phyloP scores from a whole-genome alignment of 2,888 invertebrate genomes.

The Lissonota sp. region DNA sequence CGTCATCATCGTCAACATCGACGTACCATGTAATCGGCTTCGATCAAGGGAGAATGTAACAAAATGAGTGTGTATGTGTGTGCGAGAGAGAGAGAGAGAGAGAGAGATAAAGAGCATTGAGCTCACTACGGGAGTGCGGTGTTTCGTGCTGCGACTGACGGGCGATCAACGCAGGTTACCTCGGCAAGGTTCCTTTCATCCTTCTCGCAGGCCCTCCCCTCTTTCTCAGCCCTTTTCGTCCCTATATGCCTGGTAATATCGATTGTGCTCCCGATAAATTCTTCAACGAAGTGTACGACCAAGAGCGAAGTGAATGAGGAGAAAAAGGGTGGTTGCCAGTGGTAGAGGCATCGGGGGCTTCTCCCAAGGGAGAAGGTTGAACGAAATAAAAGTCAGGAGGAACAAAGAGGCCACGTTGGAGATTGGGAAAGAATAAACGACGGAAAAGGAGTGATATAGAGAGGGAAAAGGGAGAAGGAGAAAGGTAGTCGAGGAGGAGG shows the following conservation, averaged over 20 bases:
- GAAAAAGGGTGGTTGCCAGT: not conserved
- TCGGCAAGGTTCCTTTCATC: conserved; percentile 19
- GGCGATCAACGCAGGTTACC: conserved; percentile 47
- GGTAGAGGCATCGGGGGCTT: not conserved
- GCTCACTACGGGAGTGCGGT: conserved; percentile 39
- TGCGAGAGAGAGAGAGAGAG: not conserved
- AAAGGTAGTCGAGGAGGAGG: not conserved
- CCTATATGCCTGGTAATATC: conserved; percentile 41
- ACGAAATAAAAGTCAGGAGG: not conserved
- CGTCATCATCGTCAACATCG: conserved; percentile 22
- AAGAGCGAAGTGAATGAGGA: not conserved
- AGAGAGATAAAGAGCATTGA: not conserved
- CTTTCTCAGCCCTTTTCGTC: conserved; percentile 5
- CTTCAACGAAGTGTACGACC: conserved; percentile 23
- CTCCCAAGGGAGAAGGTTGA: not conserved
- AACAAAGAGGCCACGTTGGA: not conserved
- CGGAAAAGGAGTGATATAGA: not conserved
- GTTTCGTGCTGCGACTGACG: conserved; percentile 55
- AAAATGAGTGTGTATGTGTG: no score
- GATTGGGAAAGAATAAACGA: conserved; percentile 8
- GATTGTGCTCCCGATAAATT: conserved; percentile 59
- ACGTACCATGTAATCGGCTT: conserved; percentile 40
- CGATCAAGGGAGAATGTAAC: not conserved
- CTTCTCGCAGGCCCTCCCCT: conserved; percentile 5
- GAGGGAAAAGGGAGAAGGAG: conserved; percentile 7